Base-by-base conservation (phyloP, 2,113 vertebrate genomes). In the Melanerpes formicivorus region DNA sequence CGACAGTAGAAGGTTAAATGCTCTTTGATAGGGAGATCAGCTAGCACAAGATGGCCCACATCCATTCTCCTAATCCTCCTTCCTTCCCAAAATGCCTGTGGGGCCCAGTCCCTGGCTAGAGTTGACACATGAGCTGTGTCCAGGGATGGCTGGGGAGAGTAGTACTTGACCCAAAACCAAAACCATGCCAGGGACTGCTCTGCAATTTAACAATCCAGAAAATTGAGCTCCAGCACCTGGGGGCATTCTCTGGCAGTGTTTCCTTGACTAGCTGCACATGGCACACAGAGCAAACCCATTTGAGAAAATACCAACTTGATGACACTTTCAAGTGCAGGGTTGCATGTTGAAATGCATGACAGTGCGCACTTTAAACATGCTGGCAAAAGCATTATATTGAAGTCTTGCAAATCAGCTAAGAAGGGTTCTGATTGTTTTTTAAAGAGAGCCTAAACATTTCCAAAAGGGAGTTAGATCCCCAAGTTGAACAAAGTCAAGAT, bases 181-280 rank as follows among this genome's bases (percentile, higher is more conserved):
- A 78, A 60, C 32, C 56, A 5, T 80, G 90, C 75, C 84, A 91
- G 62, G 32, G 37, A 52, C 79, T 1, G 3, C 83, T 94, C 80
- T 83, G 67, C 84, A 66, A 84, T 90, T 91, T 94, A 91, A 94
- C 93, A 86, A n/a, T 44, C 80, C 0, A 6, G 80, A 88, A 95
- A 95, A 95, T 70, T 88, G 92, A 94, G 80, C 80, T 91, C 27
- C 62, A 69, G 90, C 90, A 95, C 88, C 90, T 80, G 85, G 93
- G 93, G 77, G 95, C 0, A 0, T 67, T 95, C 80, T 58, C 77
- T 91, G 93, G 92, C 73, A 2, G 42, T 1, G 6, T 30, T 67
- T 48, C 62, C 54, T 65, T 64, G 22, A 5, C 60, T 71, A 0
- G 59, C 56, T 77, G 54, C 79, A 65, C 0, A 2, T 75, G 66